Evolutionary conservation across 2,113 vertebrate species (phyloP), one percentile per base, ranked within the genome.

Genomic region (Cinclus cinclus): DNA sequence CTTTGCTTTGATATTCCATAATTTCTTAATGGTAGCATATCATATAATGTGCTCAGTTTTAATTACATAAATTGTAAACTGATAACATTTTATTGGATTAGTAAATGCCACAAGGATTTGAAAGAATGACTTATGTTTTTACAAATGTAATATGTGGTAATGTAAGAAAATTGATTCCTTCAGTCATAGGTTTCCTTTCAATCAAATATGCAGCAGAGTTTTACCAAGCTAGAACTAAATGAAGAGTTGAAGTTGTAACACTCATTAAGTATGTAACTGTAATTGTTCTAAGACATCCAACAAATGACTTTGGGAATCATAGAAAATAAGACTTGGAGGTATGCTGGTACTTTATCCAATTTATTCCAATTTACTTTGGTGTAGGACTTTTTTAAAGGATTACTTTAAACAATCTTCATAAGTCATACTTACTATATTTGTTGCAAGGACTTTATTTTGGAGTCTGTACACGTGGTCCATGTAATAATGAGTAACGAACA

Each of bases 371-470:
- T 74, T 17, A 49, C 15, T 84, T 73, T 74, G 15, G 12, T 30
- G 10, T 52, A 73, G 33, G 49, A 63, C 17, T 3, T 73, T 24
- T 33, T n/a, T 0, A 55, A 83, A 25, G 52, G 46, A 9, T 56
- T n/a, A 0, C 64, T 37, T 60, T 6, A 1, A 3, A 33, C 46
- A 56, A 22, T 25, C 1, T 42, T 47, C 50, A 0, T 31, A 47
- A 49, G 39, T 53, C 14, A 30, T 33, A 22, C 25, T 71, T 67
- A 46, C 10, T 3, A 56, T 65, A 9, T 49, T 74, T 70, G 11
- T 64, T 69, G 20, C 5, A 23, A 74, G 14, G 21, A 84, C 21
- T 78, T 89, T 80, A 20, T 68, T 79, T 49, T 75, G 16, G 18
- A 15, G 70, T 82, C 56, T 60, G 19, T 62, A 22, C 17, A 31